phyloP scores from a whole-genome alignment of 2,888 invertebrate species.

The Petrolisthes manimaculis region DNA sequence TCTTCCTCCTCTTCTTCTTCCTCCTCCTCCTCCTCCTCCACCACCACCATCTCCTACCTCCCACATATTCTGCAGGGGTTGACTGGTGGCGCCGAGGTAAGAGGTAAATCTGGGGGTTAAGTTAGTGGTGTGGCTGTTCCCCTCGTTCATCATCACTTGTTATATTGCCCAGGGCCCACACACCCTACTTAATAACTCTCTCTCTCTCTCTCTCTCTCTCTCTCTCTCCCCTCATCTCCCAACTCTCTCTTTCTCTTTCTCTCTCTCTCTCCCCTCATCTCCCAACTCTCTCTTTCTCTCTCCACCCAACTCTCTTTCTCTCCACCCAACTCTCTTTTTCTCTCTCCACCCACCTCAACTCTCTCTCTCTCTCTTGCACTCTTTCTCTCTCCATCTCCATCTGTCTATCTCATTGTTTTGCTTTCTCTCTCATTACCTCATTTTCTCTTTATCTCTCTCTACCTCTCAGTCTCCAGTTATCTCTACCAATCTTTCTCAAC shows the following conservation, averaged over 20 bases:
- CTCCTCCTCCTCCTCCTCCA: not conserved
- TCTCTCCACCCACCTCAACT: not conserved
- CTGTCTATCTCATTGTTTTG: not conserved
- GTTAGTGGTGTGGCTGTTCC: conserved; percentile 35
- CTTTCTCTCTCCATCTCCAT: not conserved
- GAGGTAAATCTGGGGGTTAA: conserved; percentile 15
- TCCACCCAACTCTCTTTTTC: not conserved
- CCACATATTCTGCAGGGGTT: not conserved
- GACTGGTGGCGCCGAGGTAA: conserved; percentile 35
- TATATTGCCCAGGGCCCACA: conserved; percentile 43
- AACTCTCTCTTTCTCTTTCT: not conserved
- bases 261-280: not conserved
- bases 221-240: not conserved
- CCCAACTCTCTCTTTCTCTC: not conserved
- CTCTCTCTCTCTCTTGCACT: not conserved
- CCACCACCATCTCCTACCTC: not conserved
- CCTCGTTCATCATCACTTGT: conserved; percentile 37
- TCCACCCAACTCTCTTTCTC: not conserved
- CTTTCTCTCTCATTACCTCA: not conserved
- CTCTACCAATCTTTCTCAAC: too few relatives aligned
- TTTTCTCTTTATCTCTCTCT: conserved; percentile 2
- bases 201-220: not conserved
- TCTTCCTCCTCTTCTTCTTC: not conserved
- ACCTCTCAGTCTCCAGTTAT: too few relatives aligned
- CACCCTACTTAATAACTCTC: conserved; percentile 44